phyloP scores from a whole-genome alignment of 2,113 vertebrate genomes.

The Corvus hawaiiensis region DNA sequence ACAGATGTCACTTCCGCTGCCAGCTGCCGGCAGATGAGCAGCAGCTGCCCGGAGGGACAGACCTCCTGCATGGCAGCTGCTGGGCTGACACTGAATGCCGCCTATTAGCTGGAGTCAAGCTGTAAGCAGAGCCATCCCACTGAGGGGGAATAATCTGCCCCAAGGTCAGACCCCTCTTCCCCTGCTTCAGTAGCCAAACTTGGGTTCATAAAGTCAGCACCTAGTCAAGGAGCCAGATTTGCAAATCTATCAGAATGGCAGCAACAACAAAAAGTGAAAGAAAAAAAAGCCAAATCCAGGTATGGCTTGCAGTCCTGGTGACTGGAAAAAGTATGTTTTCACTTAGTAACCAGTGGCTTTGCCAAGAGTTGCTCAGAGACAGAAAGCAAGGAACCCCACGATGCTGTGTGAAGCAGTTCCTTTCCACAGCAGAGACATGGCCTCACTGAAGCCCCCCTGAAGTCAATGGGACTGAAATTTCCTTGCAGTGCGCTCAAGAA shows the following conservation, averaged over 20 bases:
- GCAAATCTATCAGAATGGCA: neutral
- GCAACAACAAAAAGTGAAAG: neutral
- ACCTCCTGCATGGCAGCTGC: conserved; percentile 49
- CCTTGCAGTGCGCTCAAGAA: neutral
- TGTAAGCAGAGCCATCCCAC: neutral
- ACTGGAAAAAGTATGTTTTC: conserved; percentile 42
- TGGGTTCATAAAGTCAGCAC: neutral
- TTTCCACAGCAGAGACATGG: neutral
- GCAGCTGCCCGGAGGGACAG: conserved; percentile 36
- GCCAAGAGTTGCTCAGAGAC: conserved; percentile 20
- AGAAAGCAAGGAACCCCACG: neutral
- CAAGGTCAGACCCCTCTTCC: neutral
- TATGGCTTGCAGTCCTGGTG: neutral
- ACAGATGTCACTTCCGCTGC: conserved; percentile 58
- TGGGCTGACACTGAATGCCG: neutral
- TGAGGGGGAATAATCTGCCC: neutral
- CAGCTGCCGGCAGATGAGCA: conserved; percentile 58
- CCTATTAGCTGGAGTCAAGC: neutral
- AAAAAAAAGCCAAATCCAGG: neutral
- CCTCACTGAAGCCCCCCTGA: neutral
- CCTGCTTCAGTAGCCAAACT: neutral
- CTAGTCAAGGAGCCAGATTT: neutral
- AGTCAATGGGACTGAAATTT: neutral
- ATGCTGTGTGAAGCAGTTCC: neutral
- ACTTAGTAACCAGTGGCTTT: conserved; percentile 11